Evolutionary conservation across 2,888 invertebrate genomes (phyloP), one percentile per base, ranked within the genome.

Genomic region (Notodonta ziczac): DNA sequence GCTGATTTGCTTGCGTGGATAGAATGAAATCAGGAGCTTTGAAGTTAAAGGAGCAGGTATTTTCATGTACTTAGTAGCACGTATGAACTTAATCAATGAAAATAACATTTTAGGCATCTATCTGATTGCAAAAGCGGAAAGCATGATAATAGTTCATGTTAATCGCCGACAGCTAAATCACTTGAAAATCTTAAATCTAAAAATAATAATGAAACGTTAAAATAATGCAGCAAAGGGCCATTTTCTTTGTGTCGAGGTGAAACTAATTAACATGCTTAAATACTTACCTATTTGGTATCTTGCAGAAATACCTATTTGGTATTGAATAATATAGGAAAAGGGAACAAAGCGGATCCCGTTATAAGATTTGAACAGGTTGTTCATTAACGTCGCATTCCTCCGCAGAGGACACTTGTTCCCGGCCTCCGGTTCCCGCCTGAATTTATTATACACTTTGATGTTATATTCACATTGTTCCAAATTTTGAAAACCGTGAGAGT

Each of bases 321-420:
- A 16, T 50, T 50, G 50, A 55, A 62, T 60, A 48, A 54, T 60
- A 52, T 52, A 60, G 58, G 58, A 52, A 58, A 59, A 58, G 65
- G 50, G 50, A 57, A 61, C 56, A 56, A 58, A 39, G 55, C 51
- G 58, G 57, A 50, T 58, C 54, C 64, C 60, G 62, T 61, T 67
- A 60, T 70, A 62, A 64, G 65, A 58, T 59, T 55, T 35, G 40
- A 16, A 40, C 59, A 6, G 55, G 55, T 39, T 53, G 64, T 66
- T 66, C 67, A 66, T 67, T 67, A 70, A 62, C 59, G 63, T 61
- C 65, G 57, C 62, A 62, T 59, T 61, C 59, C 67, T 48, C 48
- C 40, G 48, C 56, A 12, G 32, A 32, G 51, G 42, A 59, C 62
- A 60, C 50, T 67, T 51, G 54, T 61, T 63, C 63, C 53, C 35